Base-by-base conservation (phyloP, 1,140 invertebrate genomes). In the Frieseomelitta varia region DNA sequence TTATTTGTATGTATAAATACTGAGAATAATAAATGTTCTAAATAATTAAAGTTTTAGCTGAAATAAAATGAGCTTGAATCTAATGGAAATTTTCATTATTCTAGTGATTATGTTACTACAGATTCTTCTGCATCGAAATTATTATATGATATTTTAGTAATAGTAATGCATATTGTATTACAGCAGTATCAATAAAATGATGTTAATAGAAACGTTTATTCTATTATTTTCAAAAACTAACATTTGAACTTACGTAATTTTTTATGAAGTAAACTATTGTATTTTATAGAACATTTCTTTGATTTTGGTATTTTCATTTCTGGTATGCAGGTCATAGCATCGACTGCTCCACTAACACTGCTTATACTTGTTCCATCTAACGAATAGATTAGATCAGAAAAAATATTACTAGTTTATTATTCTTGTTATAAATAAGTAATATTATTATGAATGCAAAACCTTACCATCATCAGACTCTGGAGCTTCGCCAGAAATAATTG, bases 181-280 rank as follows among this genome's bases (percentile, higher is more conserved):
- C 47, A 90, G 81, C 65, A 88, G 74, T 75, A 88, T 90, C 84
- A 88, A 91, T 92, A 91, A 91, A 89, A 86, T 79, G 83, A 90
- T 89, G 86, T 87, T 89, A 78, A 84, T 30, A 85, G 84, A 89
- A 88, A 24, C n/a, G 72, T 72, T 68, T 71, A 15, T 11, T 19
- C 55, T 15, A 82, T 58, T 51, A 4, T 61, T 47, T 61, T 51
- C 55, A 11, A 65, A 47, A 55, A 21, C 2, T 21, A 63, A 84
- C 72, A 34, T 56, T 81, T 73, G 2, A 39, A 93, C 94, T 93
- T 90, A 93, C 93, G 87, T 81, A 95, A 90, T 91, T 95, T 95
- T 86, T 94, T 94, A 82, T 95, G 94, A 4, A 95, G 92, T 56
- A 95, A 90, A 90, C 94, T 95, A 74, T 95, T 95, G 53, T 95